Conservation (phyloP, 1,140 invertebrate genomes). For the Dufourea novaeangliae region DNA sequence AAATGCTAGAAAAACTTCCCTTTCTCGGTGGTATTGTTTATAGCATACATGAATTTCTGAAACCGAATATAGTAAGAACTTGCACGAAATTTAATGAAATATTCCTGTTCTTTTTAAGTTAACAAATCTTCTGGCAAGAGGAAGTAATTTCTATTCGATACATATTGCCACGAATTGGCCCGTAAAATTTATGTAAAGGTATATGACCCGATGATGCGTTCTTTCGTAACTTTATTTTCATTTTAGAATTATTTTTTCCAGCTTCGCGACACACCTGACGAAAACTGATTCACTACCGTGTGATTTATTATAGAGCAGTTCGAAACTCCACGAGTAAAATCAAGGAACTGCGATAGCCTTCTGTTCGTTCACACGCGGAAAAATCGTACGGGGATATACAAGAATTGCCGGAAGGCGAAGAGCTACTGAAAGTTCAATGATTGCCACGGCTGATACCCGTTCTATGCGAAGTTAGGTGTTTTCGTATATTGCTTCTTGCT, state of each 20-base stretch:
- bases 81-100: no score
- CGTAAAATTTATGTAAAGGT: not conserved
- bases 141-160: no score
- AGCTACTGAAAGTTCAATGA: conserved; percentile 54
- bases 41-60: no score
- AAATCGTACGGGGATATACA: conserved; percentile 20
- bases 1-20: no score
- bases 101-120: no score
- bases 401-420: conserved; percentile 34
- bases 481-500: conserved; percentile 7
- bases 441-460: conserved; percentile 47
- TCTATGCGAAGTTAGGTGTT: conserved; percentile 32
- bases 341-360: not conserved
- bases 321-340: conserved; percentile 40
- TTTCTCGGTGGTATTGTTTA: no score
- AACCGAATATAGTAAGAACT: no score
- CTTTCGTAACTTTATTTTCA: not conserved
- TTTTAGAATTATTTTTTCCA: not conserved
- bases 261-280: no score
- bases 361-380: conserved; percentile 14
- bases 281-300: not conserved
- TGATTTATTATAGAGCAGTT: conserved; percentile 1
- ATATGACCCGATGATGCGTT: no score
- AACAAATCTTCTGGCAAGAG: no score
- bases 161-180: no score